A percentile compares a stretch with the other conserved stretches of the same genome.
Conservation (phyloP, 2,888 invertebrate species). For the Lobophora halterata region DNA sequence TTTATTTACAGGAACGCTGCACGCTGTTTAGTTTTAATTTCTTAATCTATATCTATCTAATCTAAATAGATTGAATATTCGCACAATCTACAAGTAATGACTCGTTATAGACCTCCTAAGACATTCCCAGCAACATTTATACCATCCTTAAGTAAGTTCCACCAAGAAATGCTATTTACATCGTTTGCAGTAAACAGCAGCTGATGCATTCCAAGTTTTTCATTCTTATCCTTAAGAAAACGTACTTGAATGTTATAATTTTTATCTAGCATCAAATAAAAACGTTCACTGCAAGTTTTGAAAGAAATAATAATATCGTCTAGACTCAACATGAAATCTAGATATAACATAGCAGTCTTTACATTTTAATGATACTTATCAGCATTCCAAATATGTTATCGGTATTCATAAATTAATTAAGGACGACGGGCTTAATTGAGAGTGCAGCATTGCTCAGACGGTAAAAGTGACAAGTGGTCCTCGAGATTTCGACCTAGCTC, state of each 20-base stretch:
- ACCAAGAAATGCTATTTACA: not conserved
- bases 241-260: no score
- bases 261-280: no score
- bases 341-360: constrained; percentile 1
- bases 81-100: no score
- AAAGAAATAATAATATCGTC: no score
- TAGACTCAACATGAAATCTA: no score
- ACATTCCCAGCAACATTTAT: constrained; percentile 1
- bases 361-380: constrained; percentile 9
- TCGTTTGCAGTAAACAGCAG: constrained; percentile 8
- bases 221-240: not conserved
- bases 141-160: not conserved
- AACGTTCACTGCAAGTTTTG: no score
- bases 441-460: constrained; percentile 14
- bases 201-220: constrained; percentile 12
- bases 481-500: constrained; percentile 41
- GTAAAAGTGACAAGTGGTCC: constrained; percentile 42
- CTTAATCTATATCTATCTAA: no score
- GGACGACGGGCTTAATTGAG: constrained; percentile 9
- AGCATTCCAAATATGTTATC: constrained; percentile 12
- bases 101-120: no score
- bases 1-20: no score
- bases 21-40: no score
- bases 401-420: constrained; percentile 15
- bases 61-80: no score